Evolutionary conservation across 2,888 invertebrate species (phyloP), one percentile per base, ranked within the genome.

Genomic region (Rotaria sp.): DNA sequence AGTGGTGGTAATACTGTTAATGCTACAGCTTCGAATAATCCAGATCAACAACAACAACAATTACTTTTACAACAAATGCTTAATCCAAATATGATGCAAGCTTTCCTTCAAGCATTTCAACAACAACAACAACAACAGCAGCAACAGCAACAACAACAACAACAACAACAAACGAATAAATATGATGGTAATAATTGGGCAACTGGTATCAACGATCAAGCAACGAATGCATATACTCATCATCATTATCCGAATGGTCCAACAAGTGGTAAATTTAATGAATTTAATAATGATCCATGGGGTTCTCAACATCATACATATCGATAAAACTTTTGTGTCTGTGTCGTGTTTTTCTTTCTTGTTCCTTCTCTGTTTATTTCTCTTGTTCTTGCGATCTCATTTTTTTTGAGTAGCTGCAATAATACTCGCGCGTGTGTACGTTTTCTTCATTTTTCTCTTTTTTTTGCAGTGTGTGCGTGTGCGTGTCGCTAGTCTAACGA

Each of bases 361-460:
- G 15, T 21, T 67, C 0, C 7, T 67, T 38, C 30, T 67, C 67
- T 67, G 55, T 55, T 55, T 55, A 21, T 59, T 15, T 59, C 59
- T 59, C 30, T 30, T 10, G n/a, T 67, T 67, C 67, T 35, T 67
- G 67, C 67, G 67, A 67, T 67, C 67, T 67, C 67, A 67, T 67
- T 67, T 67, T 55, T 67, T 67, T 67, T 67, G 67, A 67, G 67
- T 67, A 67, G 67, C 67, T 30, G 67, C 67, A 67, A 67, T 67
- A 67, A 67, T 67, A 67, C 67, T 67, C 67, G 67, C 67, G 67
- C 67, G 67, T 67, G 67, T 67, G 67, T 67, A 67, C 15, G 67
- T 35, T 67, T 67, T 67, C 67, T 35, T 21, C 35, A 52, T 30
- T 67, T 67, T 35, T 67, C 38, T 35, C 7, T 21, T 21, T 21